Conservation (phyloP, 2,888 invertebrate genomes). For the Eumerus sabulonum region DNA sequence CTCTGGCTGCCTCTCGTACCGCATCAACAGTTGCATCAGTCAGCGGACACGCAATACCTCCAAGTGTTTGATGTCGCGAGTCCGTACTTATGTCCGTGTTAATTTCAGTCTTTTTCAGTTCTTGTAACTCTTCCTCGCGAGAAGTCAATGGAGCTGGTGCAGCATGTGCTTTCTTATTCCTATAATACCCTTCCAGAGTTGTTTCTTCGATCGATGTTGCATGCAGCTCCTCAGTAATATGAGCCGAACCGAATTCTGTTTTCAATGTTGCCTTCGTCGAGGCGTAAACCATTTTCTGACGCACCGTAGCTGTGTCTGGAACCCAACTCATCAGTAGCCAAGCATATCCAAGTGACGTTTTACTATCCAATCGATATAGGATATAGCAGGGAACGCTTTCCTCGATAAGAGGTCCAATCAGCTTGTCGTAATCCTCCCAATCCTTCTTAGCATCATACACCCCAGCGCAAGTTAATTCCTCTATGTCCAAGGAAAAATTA, state of each 20-base stretch:
- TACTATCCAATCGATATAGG: constrained; percentile 89
- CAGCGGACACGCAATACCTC: constrained; percentile 94
- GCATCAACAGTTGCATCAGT: constrained; percentile 88
- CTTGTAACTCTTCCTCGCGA: constrained; percentile 91
- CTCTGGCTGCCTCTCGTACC: constrained; percentile 85
- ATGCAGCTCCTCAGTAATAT: constrained; percentile 96
- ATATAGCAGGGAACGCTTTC: constrained; percentile 94
- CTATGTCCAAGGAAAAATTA: constrained; percentile 78
- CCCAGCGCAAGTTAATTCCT: constrained; percentile 86
- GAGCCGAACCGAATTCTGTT: constrained; percentile 95
- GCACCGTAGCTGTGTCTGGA: constrained; percentile 93
- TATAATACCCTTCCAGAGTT: constrained; percentile 88
- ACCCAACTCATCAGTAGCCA: constrained; percentile 97
- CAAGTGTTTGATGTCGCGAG: constrained; percentile 92
- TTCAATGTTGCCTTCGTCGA: constrained; percentile 98
- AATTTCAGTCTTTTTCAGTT: constrained; percentile 86
- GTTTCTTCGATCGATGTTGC: constrained; percentile 92
- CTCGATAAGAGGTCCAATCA: constrained; percentile 85
- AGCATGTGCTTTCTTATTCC: constrained; percentile 86
- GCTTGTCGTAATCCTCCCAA: constrained; percentile 93
- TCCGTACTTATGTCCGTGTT: constrained; percentile 89
- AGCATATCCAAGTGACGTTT: constrained; percentile 89
- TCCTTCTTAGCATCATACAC: constrained; percentile 84
- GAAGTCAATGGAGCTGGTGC: constrained; percentile 94
- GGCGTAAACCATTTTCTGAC: constrained; percentile 97